These are phyloP conservation scores for Thrips palmi DNA, from an alignment of 1,140 invertebrate species.

Conservation along the genomic window DNA sequence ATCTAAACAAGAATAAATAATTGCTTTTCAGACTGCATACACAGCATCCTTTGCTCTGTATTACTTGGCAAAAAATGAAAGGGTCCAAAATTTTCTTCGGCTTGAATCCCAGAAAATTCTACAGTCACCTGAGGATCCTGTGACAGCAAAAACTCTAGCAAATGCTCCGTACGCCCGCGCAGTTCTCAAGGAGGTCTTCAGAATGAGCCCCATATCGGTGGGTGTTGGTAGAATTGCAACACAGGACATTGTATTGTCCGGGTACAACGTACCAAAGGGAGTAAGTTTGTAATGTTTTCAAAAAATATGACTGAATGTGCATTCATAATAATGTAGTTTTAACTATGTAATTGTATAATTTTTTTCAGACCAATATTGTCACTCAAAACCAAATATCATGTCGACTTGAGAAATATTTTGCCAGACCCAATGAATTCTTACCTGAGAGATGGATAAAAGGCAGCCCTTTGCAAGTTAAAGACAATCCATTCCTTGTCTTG, in stretches of 20 bases:
- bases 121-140: slow-evolving; percentile 21
- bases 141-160: slow-evolving; percentile 36
- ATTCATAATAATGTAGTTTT: background rate
- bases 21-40: slow-evolving; percentile 54
- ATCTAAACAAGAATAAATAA: background rate
- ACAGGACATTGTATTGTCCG: slow-evolving; percentile 55
- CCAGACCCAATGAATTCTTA: slow-evolving; percentile 41
- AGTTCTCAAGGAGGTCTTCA: slow-evolving; percentile 65
- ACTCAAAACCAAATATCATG: slow-evolving; percentile 72
- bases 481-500: slow-evolving; percentile 58
- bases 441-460: slow-evolving; percentile 59
- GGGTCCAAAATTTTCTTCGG: slow-evolving; percentile 58
- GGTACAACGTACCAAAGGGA: slow-evolving; percentile 65
- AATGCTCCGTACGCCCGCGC: slow-evolving; percentile 53
- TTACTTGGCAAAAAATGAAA: slow-evolving; percentile 50
- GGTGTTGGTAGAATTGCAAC: slow-evolving; percentile 61
- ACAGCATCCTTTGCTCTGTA: slow-evolving; percentile 62
- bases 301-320: slow-evolving; percentile 5
- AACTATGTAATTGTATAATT: slow-evolving; percentile 8
- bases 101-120: no score
- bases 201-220: slow-evolving; percentile 65
- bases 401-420: slow-evolving; percentile 42
- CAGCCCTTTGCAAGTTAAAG: slow-evolving; percentile 25
- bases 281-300: slow-evolving; percentile 33
- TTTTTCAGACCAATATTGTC: slow-evolving; percentile 62